Percentiles rank a stretch among this genome's conserved stretches.
Evolutionary conservation across 2,888 invertebrate genomes (phyloP).

Genomic region (Luffia ferchaultella): DNA sequence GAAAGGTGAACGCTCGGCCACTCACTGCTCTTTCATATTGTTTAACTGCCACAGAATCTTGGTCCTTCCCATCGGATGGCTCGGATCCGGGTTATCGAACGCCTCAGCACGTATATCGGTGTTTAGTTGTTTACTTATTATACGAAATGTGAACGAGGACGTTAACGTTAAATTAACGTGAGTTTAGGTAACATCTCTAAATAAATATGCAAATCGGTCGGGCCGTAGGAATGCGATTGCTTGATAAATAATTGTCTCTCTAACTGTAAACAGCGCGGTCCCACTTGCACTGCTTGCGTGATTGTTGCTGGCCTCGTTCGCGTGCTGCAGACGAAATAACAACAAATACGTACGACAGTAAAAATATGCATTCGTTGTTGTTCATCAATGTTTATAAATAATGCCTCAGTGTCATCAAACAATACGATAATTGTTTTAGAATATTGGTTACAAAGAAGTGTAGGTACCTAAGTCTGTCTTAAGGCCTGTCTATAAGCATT

Average conservation of each 20-base stretch:
- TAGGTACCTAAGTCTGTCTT: too few relatives aligned
- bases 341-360: too few relatives aligned
- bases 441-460: too few relatives aligned
- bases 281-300: neutral
- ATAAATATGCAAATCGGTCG: conserved; percentile 22
- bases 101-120: neutral
- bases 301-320: neutral
- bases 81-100: neutral
- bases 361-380: too few relatives aligned
- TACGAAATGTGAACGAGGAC: neutral
- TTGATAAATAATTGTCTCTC: conserved; percentile 30
- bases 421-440: too few relatives aligned
- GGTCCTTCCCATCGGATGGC: conserved; percentile 57
- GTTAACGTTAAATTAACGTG: neutral
- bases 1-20: conserved; percentile 63
- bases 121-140: neutral
- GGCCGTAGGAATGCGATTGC: conserved; percentile 24
- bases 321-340: neutral
- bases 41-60: conserved; percentile 64
- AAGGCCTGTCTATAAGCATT: too few relatives aligned
- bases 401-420: too few relatives aligned
- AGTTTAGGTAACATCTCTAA: conserved; percentile 1
- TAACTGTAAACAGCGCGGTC: conserved; percentile 34
- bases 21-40: conserved; percentile 37
- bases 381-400: too few relatives aligned